phyloP scores from a whole-genome alignment of 2,113 vertebrate genomes.

The Cebus imitator region DNA sequence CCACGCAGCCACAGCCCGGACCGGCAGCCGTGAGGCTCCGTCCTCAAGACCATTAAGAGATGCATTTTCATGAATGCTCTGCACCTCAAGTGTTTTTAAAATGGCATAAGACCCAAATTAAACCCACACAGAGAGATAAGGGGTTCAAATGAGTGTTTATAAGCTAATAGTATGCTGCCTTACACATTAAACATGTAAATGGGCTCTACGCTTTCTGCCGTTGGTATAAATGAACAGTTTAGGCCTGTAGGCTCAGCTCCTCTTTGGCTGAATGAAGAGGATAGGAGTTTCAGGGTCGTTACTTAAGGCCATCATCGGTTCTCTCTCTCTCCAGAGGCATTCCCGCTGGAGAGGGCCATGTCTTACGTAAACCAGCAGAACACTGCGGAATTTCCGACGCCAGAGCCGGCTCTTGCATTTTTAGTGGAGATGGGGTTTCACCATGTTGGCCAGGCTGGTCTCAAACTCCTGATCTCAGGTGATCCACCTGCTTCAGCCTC shows the following conservation, averaged over 20 bases:
- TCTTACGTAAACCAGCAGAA: neutral
- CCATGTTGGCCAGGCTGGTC: too few species aligned
- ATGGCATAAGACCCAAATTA: neutral
- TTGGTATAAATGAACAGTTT: neutral
- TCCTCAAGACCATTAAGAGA: neutral
- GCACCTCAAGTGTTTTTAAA: neutral
- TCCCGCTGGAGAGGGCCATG: neutral
- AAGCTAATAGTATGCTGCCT: fast-evolving
- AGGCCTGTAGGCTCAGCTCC: too few species aligned
- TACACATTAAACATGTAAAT: fast-evolving
- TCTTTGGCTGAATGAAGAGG: too few species aligned
- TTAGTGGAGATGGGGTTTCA: too few species aligned
- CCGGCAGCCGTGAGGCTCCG: fast-evolving
- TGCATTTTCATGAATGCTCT: fast-evolving
- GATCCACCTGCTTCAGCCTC: too few species aligned
- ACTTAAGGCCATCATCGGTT: fast-evolving
- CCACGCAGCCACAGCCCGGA: neutral
- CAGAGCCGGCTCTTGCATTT: too few species aligned
- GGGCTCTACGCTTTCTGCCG: neutral
- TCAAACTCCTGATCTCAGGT: too few species aligned
- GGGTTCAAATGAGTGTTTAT: neutral
- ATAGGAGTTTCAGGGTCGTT: fast-evolving
- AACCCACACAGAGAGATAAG: neutral
- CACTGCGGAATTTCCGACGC: neutral
- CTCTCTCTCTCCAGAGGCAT: neutral